phyloP scores from a whole-genome alignment of 2,113 vertebrate genomes.

The Pontoporia blainvillei region DNA sequence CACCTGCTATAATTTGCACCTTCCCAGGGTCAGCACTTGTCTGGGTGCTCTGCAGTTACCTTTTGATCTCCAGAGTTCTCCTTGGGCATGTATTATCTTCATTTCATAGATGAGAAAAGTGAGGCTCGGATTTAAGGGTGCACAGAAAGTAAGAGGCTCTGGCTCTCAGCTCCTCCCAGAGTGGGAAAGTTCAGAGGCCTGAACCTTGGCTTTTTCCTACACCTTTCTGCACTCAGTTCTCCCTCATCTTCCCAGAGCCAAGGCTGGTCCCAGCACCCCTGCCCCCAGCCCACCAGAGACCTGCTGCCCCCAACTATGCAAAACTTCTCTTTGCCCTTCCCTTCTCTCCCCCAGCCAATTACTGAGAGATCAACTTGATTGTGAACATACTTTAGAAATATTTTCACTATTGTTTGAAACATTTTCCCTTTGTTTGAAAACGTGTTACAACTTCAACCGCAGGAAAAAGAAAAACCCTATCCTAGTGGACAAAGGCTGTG shows the following conservation, averaged over 20 bases:
- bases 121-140: neutral
- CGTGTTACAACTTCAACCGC: slow-evolving; percentile 43
- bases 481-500: neutral
- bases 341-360: neutral
- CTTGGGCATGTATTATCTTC: neutral
- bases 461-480: slow-evolving; percentile 22
- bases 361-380: slow-evolving; percentile 27
- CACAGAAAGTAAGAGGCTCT: neutral
- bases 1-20: neutral
- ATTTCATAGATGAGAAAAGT: neutral
- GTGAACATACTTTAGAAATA: slow-evolving; percentile 61
- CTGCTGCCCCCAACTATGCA: neutral
- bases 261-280: neutral
- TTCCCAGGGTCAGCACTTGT: neutral
- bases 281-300: neutral
- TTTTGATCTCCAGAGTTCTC: neutral
- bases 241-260: neutral
- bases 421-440: slow-evolving; percentile 57
- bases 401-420: slow-evolving; percentile 58
- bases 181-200: neutral
- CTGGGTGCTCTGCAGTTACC: neutral
- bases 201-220: neutral
- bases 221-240: neutral
- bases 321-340: neutral
- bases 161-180: neutral